Conservation (phyloP, 2,888 invertebrate genomes). For the Gisinianus flammeolus region DNA sequence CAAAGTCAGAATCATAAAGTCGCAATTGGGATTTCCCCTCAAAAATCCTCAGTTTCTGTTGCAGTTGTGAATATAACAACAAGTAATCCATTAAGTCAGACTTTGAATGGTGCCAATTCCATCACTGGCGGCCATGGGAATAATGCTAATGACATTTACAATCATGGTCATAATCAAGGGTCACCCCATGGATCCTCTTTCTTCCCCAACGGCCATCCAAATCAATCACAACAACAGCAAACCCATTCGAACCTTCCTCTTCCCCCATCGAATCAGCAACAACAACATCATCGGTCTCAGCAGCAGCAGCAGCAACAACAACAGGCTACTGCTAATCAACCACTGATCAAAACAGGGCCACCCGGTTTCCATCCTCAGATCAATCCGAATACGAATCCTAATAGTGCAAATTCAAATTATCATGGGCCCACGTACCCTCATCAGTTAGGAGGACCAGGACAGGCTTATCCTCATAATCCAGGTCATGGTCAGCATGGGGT, state of each 20-base stretch:
- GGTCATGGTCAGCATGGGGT: neutral
- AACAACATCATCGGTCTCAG: slow-evolving; percentile 3
- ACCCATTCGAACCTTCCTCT: neutral
- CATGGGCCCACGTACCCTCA: neutral
- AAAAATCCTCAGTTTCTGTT: slow-evolving; percentile 13
- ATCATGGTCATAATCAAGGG: slow-evolving; percentile 12
- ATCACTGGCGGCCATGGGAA: neutral
- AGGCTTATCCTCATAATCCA: neutral
- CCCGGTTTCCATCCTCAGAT: neutral
- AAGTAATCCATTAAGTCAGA: slow-evolving; percentile 23
- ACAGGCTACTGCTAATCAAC: neutral
- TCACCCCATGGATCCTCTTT: neutral
- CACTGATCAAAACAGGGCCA: neutral
- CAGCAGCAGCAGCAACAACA: slow-evolving; percentile 12
- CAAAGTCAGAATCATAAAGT: neutral
- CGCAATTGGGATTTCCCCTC: neutral
- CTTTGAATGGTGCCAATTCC: slow-evolving; percentile 17
- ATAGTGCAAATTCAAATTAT: neutral
- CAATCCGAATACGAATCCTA: neutral
- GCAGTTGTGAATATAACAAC: slow-evolving; percentile 39
- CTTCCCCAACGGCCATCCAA: slow-evolving; percentile 1
- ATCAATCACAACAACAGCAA: too few species aligned
- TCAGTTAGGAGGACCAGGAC: neutral
- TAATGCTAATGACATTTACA: neutral
- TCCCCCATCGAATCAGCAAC: neutral